phyloP scores from a whole-genome alignment of 2,797 vertebrate species.

The Bradypodion pumilum region DNA sequence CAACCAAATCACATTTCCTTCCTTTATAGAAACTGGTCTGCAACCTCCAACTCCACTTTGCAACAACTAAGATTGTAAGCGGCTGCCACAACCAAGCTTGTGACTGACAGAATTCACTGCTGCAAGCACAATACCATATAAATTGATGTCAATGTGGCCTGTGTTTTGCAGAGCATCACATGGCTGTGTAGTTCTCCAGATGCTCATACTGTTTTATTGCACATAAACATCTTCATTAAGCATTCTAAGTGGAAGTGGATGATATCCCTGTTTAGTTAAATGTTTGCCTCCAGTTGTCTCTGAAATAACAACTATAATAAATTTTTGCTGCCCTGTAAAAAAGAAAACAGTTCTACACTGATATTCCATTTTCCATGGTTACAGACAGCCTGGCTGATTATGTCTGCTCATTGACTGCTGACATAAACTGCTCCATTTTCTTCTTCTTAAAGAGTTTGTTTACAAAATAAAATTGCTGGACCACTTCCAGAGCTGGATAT shows the following conservation, averaged over 20 bases:
- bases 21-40: background rate
- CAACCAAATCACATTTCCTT: background rate
- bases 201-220: background rate
- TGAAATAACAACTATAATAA: conserved; percentile 52
- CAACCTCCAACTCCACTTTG: background rate
- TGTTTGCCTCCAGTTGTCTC: conserved; percentile 51
- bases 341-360: conserved; percentile 41
- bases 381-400: conserved; percentile 20
- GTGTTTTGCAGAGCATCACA: background rate
- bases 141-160: background rate
- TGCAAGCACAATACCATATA: background rate
- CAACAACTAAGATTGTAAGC: background rate
- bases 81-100: background rate
- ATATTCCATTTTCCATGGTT: conserved; percentile 12
- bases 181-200: background rate
- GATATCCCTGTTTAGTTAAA: conserved; percentile 25
- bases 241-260: conserved; percentile 27
- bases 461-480: conserved; percentile 22
- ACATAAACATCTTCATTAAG: background rate
- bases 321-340: conserved; percentile 42
- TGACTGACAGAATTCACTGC: background rate
- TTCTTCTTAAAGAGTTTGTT: background rate
- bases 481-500: background rate
- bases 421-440: background rate
- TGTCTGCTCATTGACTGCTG: conserved; percentile 21